phyloP scores from a whole-genome alignment of 2,888 invertebrate species.

The Monochamus alternatus region DNA sequence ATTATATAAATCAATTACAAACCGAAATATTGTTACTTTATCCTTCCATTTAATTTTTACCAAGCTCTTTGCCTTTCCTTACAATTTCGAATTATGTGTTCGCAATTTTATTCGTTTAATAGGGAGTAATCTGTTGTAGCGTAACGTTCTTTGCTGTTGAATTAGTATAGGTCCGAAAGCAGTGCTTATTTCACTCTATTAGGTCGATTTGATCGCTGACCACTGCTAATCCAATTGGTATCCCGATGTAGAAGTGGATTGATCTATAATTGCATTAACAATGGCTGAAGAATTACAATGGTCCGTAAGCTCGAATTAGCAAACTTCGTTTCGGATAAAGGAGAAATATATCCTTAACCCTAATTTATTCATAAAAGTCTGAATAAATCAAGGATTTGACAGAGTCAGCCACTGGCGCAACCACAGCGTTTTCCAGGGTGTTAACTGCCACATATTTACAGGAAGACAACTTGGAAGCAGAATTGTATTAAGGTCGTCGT shows the following conservation, averaged over 20 bases:
- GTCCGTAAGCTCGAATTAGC: conserved; percentile 31
- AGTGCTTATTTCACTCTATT: conserved; percentile 50
- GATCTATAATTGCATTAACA: conserved; percentile 60
- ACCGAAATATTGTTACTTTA: too few relatives aligned
- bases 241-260: conserved; percentile 55
- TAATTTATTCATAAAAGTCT: conserved; percentile 46
- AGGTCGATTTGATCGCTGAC: conserved; percentile 54
- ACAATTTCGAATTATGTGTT: too few relatives aligned
- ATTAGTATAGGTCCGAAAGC: conserved; percentile 1
- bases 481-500: too few relatives aligned
- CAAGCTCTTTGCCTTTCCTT: too few relatives aligned
- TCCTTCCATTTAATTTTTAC: too few relatives aligned
- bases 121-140: conserved; percentile 14
- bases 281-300: conserved; percentile 56
- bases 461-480: too few relatives aligned
- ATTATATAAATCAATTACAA: too few relatives aligned
- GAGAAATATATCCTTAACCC: conserved; percentile 42
- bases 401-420: conserved; percentile 25
- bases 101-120: too few relatives aligned
- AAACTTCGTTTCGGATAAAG: conserved; percentile 19
- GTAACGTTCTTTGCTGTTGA: conserved; percentile 24
- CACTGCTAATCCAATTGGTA: conserved; percentile 57
- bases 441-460: neutral
- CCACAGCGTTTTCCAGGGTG: neutral
- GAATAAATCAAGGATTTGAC: conserved; percentile 42